Evolutionary conservation across 2,888 invertebrate species (phyloP).

Genomic region (Azorinus chamasolen): DNA sequence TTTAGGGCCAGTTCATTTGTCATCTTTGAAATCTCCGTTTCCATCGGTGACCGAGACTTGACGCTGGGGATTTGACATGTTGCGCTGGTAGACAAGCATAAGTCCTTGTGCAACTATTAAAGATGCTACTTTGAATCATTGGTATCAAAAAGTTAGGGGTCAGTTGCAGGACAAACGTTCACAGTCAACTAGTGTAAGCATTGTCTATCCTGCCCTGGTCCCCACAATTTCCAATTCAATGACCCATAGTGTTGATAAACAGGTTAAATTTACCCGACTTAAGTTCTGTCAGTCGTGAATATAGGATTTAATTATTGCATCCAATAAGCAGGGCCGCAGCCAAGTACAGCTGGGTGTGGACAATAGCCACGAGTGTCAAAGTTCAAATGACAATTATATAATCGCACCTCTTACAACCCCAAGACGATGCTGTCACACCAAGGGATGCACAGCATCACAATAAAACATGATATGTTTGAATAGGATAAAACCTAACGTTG

Average conservation of each 20-base stretch:
- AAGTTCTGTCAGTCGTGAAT: constrained; percentile 51
- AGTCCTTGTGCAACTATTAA: too few relatives aligned
- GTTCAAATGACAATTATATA: constrained; percentile 45
- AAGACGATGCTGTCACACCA: constrained; percentile 31
- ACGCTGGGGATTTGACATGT: too few relatives aligned
- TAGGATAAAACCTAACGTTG: constrained; percentile 41
- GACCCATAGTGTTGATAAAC: constrained; percentile 48
- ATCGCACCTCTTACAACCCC: constrained; percentile 29
- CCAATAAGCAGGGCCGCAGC: constrained; percentile 24
- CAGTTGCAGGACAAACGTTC: constrained; percentile 59
- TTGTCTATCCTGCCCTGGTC: constrained; percentile 54
- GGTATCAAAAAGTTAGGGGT: constrained; percentile 47
- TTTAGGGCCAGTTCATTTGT: constrained; percentile 36
- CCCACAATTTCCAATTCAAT: constrained; percentile 29
- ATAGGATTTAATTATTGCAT: constrained; percentile 59
- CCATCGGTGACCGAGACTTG: too few relatives aligned
- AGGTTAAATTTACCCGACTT: constrained; percentile 56
- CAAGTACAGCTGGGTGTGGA: constrained; percentile 17
- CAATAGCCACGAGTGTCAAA: constrained; percentile 37
- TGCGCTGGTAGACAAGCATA: too few relatives aligned
- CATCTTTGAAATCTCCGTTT: constrained; percentile 14
- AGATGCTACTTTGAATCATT: constrained; percentile 14
- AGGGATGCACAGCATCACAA: constrained; percentile 40
- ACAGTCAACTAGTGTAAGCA: constrained; percentile 40
- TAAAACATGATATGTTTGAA: constrained; percentile 31